Conservation (phyloP, 2,797 vertebrate species). For the Eulemur mongoz region DNA sequence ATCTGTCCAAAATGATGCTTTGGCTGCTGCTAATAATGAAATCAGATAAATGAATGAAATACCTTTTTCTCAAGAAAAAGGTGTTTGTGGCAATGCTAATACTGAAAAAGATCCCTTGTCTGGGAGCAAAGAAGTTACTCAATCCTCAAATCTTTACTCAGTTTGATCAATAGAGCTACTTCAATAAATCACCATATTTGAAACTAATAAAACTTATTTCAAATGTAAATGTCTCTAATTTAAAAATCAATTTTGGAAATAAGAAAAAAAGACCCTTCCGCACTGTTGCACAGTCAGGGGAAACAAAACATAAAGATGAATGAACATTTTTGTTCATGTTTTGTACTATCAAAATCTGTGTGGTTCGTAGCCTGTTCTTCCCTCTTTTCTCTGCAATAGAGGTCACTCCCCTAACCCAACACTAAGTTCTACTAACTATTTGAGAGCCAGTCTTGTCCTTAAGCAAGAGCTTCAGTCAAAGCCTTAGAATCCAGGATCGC, state of each 20-base stretch:
- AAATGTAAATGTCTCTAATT: not conserved
- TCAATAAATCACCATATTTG: not conserved
- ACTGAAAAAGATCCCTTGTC: not conserved
- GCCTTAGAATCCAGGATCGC: no score
- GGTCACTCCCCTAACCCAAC: not conserved
- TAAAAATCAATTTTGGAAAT: not conserved
- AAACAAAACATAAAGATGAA: not conserved
- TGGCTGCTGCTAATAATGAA: not conserved
- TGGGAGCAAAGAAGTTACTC: not conserved
- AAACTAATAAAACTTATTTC: not conserved
- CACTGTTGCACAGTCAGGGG: not conserved
- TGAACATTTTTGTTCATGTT: not conserved
- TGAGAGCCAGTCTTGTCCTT: not conserved
- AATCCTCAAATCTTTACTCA: not conserved
- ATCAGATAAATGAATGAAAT: slow-evolving; percentile 22
- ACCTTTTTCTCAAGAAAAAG: not conserved
- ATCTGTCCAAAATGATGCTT: slow-evolving; percentile 23
- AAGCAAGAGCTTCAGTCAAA: not conserved
- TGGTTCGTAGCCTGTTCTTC: rapidly evolving
- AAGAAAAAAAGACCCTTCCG: not conserved
- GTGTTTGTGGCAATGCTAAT: not conserved
- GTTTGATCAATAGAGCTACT: not conserved
- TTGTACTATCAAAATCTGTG: not conserved
- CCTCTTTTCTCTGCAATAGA: not conserved
- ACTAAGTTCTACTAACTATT: not conserved